Percentiles rank a stretch among this genome's conserved stretches.
These are phyloP conservation scores for Chloropsis hardwickii DNA, from an alignment of 2,113 vertebrate genomes.

Conservation along the genomic window DNA sequence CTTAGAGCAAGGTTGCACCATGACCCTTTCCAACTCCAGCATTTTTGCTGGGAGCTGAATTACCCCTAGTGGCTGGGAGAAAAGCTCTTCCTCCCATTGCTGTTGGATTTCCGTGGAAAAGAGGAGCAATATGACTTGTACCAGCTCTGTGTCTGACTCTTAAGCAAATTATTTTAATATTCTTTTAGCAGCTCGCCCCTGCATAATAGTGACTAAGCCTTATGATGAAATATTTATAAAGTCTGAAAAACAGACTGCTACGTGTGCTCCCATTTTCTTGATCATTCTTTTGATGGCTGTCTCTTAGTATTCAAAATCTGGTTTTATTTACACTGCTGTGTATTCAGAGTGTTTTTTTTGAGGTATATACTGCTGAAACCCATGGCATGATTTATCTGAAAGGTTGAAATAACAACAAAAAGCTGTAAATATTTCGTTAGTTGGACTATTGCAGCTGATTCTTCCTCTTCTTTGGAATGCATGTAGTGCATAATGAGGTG, in stretches of 20 bases:
- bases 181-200: background rate
- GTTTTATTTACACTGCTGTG: background rate
- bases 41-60: background rate
- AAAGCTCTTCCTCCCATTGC: background rate
- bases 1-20: background rate
- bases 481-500: background rate
- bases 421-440: background rate
- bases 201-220: background rate
- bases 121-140: background rate
- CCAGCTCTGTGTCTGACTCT: background rate
- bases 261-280: background rate
- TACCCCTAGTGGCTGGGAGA: background rate
- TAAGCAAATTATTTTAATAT: background rate
- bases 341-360: background rate
- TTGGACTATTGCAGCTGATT: background rate
- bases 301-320: background rate
- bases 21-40: background rate
- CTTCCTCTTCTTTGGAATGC: background rate
- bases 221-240: conserved; percentile 15
- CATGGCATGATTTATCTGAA: background rate
- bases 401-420: background rate
- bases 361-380: background rate
- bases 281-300: background rate
- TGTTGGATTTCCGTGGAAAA: background rate
- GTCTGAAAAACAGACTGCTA: background rate